phyloP scores from a whole-genome alignment of 35 echinoderm and acorn worm genomes.

The Eucidaris tribuloides region DNA sequence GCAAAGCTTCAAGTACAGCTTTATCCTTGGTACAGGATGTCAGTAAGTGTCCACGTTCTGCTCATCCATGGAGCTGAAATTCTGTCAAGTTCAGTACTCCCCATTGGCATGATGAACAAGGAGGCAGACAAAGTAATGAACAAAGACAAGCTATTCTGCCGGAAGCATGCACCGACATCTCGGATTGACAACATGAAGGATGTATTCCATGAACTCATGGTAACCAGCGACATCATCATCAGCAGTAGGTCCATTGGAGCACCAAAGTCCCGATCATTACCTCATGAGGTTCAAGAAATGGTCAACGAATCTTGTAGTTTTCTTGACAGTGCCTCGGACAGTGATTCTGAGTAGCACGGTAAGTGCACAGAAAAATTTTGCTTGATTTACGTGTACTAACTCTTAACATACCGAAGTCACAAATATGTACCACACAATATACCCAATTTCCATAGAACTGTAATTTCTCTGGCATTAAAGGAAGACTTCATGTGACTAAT shows the following conservation, averaged over 20 bases:
- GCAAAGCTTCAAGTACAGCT: constrained; percentile 33
- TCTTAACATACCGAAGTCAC: no score
- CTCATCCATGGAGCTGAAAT: constrained; percentile 41
- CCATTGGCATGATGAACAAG: constrained; percentile 47
- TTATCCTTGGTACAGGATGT: constrained; percentile 63
- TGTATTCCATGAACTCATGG: background rate
- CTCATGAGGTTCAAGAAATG: background rate
- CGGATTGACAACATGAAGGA: background rate
- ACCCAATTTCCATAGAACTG: no score
- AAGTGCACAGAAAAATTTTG: constrained; percentile 2
- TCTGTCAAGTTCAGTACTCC: constrained; percentile 32
- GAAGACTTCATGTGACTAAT: no score
- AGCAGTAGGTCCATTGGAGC: background rate
- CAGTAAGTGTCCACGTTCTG: constrained; percentile 52
- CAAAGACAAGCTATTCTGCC: constrained; percentile 34
- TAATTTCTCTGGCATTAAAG: no score
- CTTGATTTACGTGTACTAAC: no score
- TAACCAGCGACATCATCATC: background rate
- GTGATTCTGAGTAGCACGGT: background rate
- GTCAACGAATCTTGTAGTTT: background rate
- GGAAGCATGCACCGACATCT: constrained; percentile 35
- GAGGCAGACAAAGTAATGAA: constrained; percentile 39
- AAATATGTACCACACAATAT: no score
- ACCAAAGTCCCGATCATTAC: constrained; percentile 1
- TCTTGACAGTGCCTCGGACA: background rate